Base-by-base conservation (phyloP, 2,797 vertebrate genomes). In the Pitangus sulphuratus region DNA sequence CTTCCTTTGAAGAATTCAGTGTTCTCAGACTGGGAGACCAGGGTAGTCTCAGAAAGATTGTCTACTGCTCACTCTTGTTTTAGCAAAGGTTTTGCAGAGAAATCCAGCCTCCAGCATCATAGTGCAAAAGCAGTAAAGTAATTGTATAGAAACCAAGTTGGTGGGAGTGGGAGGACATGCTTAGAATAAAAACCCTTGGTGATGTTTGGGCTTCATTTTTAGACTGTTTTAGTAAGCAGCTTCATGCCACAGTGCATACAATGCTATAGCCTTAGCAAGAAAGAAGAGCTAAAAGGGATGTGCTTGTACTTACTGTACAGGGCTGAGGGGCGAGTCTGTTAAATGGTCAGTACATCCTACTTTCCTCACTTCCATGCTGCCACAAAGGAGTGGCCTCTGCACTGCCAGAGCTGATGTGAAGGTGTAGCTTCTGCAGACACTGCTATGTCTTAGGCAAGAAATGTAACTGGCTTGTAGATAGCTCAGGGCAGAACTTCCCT, bases 61-160 rank as follows among this genome's bases (percentile, higher is more conserved):
- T 12, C 39, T 92, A 33, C 30, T 68, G 15, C n/a, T 80, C 20
- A 2, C 15, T 84, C 5, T 28, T 56, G 12, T 35, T 70, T 62
- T 72, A 89, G 39, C 48, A 68, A 60, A 90, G 28, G 50, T 56
- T 87, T 84, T 89, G n/a, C 44, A 57, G 81, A 64, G 74, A 66
- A 82, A 33, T 37, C 21, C 54, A 83, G 30, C 39, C 53, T 80
- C 45, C 20, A 70, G 26, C 48, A 30, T 66, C 26, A 10, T 9
- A 60, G 48, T 50, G 51, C 51, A 76, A 84, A 66, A 31, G 42
- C 58, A 62, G 58, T 76, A 53, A 90, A 88, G 58, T 54, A 89
- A 48, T n/a, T 56, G 25, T 54, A 24, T 90, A 62, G 33, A 76
- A 70, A 60, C 28, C 25, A 57, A 79, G 42, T 33, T 76, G 62